Conservation (phyloP, 2,888 invertebrate genomes). For the Himalopsyche japonica region DNA sequence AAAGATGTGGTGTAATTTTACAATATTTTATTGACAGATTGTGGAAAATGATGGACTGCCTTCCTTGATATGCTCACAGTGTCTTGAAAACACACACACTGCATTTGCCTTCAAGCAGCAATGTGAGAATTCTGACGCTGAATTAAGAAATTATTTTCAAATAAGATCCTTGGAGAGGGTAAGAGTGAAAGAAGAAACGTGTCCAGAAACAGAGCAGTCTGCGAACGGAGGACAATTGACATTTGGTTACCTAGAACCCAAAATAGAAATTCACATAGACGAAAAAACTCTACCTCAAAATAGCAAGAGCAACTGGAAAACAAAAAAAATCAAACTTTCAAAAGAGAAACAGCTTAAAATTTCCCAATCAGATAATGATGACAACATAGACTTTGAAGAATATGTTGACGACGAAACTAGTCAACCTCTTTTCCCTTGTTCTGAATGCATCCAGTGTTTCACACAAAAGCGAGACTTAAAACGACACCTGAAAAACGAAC, state of each 20-base stretch:
- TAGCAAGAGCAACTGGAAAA: neutral
- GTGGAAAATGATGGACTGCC: constrained; percentile 46
- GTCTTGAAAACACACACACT: constrained; percentile 21
- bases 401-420: constrained; percentile 47
- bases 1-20: neutral
- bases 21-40: constrained; percentile 46
- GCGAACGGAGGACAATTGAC: neutral
- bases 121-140: constrained; percentile 37
- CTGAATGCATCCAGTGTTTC: constrained; percentile 50
- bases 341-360: constrained; percentile 9
- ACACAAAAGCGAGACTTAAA: constrained; percentile 47
- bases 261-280: constrained; percentile 19
- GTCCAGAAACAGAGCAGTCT: neutral
- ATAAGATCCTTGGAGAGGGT: neutral
- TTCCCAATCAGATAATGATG: neutral
- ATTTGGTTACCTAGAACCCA: constrained; percentile 14
- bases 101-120: constrained; percentile 37
- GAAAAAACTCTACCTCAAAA: neutral
- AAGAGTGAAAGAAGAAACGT: constrained; percentile 20
- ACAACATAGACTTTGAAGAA: constrained; percentile 8
- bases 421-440: constrained; percentile 50
- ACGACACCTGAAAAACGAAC: constrained; percentile 31
- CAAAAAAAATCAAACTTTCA: neutral
- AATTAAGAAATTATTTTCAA: constrained; percentile 25
- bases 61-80: constrained; percentile 35